Conservation (phyloP, 2,113 vertebrate species). For the Entosphenus tridentatus region DNA sequence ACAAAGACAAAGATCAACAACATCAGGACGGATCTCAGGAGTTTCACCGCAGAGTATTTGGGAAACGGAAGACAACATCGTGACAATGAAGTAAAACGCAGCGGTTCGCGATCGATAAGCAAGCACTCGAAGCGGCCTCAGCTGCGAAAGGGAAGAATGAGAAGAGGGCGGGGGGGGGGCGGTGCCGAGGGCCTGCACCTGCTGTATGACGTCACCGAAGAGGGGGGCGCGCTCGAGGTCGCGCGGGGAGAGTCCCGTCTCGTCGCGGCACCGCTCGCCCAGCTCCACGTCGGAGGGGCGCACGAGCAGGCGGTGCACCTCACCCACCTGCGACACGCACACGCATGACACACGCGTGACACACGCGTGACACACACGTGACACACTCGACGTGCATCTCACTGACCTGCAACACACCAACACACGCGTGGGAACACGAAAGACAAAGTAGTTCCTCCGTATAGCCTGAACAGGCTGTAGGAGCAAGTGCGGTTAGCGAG, state of each 20-base stretch:
- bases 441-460: background rate
- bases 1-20: no score
- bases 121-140: no score
- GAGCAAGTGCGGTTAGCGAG: background rate
- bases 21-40: no score
- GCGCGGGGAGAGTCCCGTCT: constrained; percentile 44
- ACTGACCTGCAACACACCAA: background rate
- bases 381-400: background rate
- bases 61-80: no score
- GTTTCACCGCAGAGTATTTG: no score
- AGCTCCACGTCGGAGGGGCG: constrained; percentile 60
- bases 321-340: constrained; percentile 45
- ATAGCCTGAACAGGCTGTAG: background rate
- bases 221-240: constrained; percentile 51
- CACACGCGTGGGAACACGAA: background rate
- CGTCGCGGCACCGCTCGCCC: constrained; percentile 53
- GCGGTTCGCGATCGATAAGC: no score
- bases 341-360: background rate
- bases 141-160: no score
- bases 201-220: constrained; percentile 54
- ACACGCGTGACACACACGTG: background rate
- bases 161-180: no score
- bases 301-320: constrained; percentile 55
- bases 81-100: no score
- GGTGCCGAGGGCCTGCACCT: constrained; percentile 24